Base-by-base conservation (phyloP, 2,113 vertebrate species). In the Centropus unirufus region DNA sequence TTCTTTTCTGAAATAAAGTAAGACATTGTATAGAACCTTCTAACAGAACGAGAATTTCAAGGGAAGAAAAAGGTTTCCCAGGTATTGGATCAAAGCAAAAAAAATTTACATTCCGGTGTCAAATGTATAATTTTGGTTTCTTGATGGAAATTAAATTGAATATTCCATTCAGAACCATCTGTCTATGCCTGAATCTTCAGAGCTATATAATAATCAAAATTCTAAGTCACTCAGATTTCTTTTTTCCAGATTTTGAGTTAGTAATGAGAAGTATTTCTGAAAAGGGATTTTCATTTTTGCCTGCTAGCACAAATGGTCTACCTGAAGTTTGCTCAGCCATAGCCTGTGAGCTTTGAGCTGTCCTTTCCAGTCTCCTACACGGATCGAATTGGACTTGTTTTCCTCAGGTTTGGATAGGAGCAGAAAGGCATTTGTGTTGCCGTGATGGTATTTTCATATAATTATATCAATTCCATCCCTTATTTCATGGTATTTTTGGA, bases 201-300 rank as follows among this genome's bases (percentile, higher is more conserved):
- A 91, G 11, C 14, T 6, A 9, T 69, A 47, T 17, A 12, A 80
- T 12, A 64, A 58, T 12, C 44, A 46, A 87, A 90, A 32, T 5
- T 52, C 24, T 0, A 1, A 55, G 39, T 52, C 1, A 3, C 13
- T 59, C 0, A 0, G 52, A 59, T 27, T 88, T 85, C 14, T 7
- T 64, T 88, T 78, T 72, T 36, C 11, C 29, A 62, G 12, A 17
- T 36, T 93, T 86, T 83, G 15, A 51, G 23, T 79, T 58, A 67
- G 11, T 47, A 9, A 7, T 55, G 18, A 84, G 14, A 7, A 87
- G 52, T 8, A 32, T 30, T 68, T 84, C 49, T 61, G 49, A 83
- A 69, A 81, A 82, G 7, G 30, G 39, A 24, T 51, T 83, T 83
- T 51, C 2, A 42, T 73, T 93, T 93, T 81, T 90, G 49, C 24